Evolutionary conservation across 2,888 invertebrate genomes (phyloP).

Genomic region (Phengaris alcon): DNA sequence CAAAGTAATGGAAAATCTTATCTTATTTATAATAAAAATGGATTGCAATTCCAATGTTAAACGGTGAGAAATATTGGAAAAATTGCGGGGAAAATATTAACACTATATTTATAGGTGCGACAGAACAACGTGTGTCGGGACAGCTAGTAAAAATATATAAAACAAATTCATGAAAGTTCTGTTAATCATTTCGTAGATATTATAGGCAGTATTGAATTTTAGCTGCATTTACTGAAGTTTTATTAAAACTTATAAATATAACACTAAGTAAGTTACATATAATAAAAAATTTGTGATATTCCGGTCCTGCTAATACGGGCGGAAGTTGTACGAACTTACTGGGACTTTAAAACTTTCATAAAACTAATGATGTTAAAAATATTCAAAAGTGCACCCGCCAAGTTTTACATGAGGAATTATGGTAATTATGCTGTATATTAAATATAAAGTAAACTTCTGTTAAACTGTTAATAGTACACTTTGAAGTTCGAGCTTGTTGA

Average conservation of each 20-base stretch:
- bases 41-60: no score
- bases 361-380: conserved; percentile 18
- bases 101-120: no score
- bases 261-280: not conserved
- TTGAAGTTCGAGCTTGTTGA: not conserved
- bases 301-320: not conserved
- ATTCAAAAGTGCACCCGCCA: conserved; percentile 14
- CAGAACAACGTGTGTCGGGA: no score
- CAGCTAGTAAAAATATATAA: no score
- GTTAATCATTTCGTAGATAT: no score
- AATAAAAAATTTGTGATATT: not conserved
- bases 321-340: conserved; percentile 6
- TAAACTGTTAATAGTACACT: not conserved
- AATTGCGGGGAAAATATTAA: no score
- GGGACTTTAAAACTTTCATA: conserved; percentile 16
- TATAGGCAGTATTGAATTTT: not conserved
- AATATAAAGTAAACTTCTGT: conserved; percentile 1
- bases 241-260: not conserved
- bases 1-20: no score
- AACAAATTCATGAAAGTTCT: no score
- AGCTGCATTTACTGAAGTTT: not conserved
- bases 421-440: conserved; percentile 7
- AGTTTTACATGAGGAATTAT: conserved; percentile 5
- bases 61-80: no score
- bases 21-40: no score